Percentiles rank a stretch among this genome's conserved stretches.
Evolutionary conservation across 2,113 vertebrate genomes (phyloP).

Genomic region (Hippocampus zosterae): DNA sequence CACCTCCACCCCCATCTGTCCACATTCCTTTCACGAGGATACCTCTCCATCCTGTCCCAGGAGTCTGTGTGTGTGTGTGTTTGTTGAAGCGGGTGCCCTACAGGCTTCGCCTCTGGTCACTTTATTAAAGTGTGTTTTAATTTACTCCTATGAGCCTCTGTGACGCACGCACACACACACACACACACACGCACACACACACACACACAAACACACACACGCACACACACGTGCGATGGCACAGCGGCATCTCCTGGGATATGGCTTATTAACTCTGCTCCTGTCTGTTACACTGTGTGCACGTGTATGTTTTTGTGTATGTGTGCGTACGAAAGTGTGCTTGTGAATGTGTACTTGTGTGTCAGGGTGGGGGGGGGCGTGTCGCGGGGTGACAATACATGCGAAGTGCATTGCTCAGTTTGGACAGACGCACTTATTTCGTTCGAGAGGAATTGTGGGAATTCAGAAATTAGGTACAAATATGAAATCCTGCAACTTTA

Average conservation of each 20-base stretch:
- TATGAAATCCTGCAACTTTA: too few relatives aligned
- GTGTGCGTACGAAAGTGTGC: constrained; percentile 23
- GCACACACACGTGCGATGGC: constrained; percentile 17
- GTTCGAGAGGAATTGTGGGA: too few relatives aligned
- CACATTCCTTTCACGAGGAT: constrained; percentile 81
- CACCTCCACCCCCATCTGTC: constrained; percentile 34
- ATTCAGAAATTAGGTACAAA: too few relatives aligned
- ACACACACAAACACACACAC: constrained; percentile 23
- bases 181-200: constrained; percentile 32
- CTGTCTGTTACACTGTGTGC: constrained; percentile 72
- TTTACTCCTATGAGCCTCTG: constrained; percentile 74
- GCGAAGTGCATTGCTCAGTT: neutral
- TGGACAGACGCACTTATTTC: constrained; percentile 10
- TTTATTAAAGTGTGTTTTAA: constrained; percentile 86
- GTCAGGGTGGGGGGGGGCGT: neutral
- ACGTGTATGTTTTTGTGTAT: constrained; percentile 3
- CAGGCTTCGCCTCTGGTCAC: constrained; percentile 68
- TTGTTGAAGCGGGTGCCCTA: constrained; percentile 53
- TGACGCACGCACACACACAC: constrained; percentile 36
- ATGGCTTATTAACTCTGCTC: constrained; percentile 77
- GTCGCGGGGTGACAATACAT: neutral
- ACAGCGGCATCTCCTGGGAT: constrained; percentile 67
- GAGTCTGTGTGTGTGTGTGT: constrained; percentile 50
- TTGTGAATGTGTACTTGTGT: constrained; percentile 32
- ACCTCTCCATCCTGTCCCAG: constrained; percentile 76